Base-by-base conservation (phyloP, 1,140 invertebrate species). In the Magallana gigas region DNA sequence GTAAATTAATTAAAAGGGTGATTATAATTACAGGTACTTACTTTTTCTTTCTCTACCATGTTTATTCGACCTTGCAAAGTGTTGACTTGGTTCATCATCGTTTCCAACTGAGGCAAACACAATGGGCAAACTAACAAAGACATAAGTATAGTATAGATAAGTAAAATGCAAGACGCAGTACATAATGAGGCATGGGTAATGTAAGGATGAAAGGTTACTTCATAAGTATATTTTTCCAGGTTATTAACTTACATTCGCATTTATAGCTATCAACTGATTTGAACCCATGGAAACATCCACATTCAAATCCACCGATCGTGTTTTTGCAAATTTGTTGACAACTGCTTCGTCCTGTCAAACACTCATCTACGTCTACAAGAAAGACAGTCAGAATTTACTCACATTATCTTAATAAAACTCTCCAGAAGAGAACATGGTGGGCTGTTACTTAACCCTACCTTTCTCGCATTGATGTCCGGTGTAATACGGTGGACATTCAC, bases 381-480 rank as follows among this genome's bases (percentile, higher is more conserved):
- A 82, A 87, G 48, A 48, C 23, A 80, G 36, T 62, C 8, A n/a
- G 1, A 62, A 62, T 62, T 12, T 62, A 1, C 60, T 18, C 5
- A 48, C 16, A 7, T 23, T 18, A 80, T 9, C 14, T 23, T 36
- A 14, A 0, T 8, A 23, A 80, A 23, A 80, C 23, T 80, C 14
- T 56, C 6, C 71, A 80, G 6, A 23, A 6, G 1, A 48, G 36
- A 48, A 48, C 2, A 48, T 48, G 36, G 5, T 48, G 36, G 23
- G 36, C 23, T 29, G 12, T 29, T 56, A 29, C 36, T 14, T 18
- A 60, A 2, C 8, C 83, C 83, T 89, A 91, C 91, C 87, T 59
- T 62, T 85, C 87, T 90, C 88, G 87, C 91, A 92, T 48, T 48
- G 84, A 11, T n/a, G 85, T 68, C 92, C 92, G 1, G 89, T 90